Evolutionary conservation across 1,140 invertebrate species (phyloP).

Genomic region (Drosophila kohkoa): DNA sequence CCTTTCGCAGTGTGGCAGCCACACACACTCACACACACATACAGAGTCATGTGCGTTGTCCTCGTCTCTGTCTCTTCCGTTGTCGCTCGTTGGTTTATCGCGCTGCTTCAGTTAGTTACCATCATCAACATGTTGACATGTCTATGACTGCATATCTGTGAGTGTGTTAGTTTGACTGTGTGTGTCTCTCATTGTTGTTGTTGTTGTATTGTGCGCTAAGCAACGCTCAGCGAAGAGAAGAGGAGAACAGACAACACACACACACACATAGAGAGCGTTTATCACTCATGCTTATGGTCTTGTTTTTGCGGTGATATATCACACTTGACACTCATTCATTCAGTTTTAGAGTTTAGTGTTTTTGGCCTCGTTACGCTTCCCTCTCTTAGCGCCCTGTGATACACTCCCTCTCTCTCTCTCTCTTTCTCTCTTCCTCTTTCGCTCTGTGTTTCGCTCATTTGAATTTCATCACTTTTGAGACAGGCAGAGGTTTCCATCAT

Average conservation of each 20-base stretch:
- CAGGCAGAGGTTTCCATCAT: conserved; percentile 19
- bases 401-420: background rate
- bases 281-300: conserved; percentile 83
- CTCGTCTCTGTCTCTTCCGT: conserved; percentile 11
- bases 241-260: background rate
- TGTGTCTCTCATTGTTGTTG: conserved; percentile 40
- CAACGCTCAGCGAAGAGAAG: conserved; percentile 46
- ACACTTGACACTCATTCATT: conserved; percentile 85
- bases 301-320: conserved; percentile 84
- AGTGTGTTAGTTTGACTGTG: conserved; percentile 14
- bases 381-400: background rate
- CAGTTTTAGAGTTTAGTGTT: conserved; percentile 79
- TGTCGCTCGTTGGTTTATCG: conserved; percentile 41
- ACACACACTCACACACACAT: background rate
- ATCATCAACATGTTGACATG: conserved; percentile 84
- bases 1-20: background rate
- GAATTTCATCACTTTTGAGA: conserved; percentile 74
- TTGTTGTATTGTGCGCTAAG: conserved; percentile 55
- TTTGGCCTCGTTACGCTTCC: conserved; percentile 64
- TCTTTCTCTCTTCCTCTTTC: background rate
- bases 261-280: conserved; percentile 66
- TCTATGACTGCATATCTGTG: conserved; percentile 68
- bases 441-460: conserved; percentile 47
- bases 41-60: conserved; percentile 8
- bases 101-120: conserved; percentile 77